Evolutionary conservation across 2,113 vertebrate genomes (phyloP).

Genomic region (Paradoxurus hermaphroditus): DNA sequence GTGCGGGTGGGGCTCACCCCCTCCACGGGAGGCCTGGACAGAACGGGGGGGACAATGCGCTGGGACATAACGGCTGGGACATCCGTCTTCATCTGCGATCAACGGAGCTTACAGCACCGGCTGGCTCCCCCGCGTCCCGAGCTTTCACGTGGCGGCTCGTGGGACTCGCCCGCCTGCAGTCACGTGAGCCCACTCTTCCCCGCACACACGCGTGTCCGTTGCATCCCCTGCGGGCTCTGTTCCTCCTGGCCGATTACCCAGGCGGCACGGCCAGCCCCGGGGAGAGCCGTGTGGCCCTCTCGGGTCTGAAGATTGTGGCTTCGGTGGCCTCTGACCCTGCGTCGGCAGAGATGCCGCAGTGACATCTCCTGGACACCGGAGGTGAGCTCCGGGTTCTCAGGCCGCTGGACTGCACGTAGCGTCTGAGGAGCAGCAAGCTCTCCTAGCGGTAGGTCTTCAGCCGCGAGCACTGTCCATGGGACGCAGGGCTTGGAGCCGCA

Average conservation of each 20-base stretch:
- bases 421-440: rapidly evolving
- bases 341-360: neutral
- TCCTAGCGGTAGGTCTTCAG: rapidly evolving
- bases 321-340: neutral
- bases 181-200: neutral
- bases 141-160: rapidly evolving
- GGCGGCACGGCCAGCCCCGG: rapidly evolving
- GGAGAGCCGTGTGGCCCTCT: neutral
- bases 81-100: rapidly evolving
- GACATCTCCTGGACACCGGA: neutral
- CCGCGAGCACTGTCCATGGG: rapidly evolving
- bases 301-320: neutral
- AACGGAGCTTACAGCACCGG: rapidly evolving
- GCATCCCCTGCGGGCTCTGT: rapidly evolving
- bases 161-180: rapidly evolving
- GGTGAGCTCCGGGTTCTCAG: rapidly evolving
- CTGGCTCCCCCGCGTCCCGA: neutral
- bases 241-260: neutral
- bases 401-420: rapidly evolving
- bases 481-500: neutral
- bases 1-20: rapidly evolving
- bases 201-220: rapidly evolving
- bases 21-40: rapidly evolving
- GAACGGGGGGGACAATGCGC: no score
- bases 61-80: no score